phyloP scores from a whole-genome alignment of 2,888 invertebrate genomes.

The Oscheius sp. region DNA sequence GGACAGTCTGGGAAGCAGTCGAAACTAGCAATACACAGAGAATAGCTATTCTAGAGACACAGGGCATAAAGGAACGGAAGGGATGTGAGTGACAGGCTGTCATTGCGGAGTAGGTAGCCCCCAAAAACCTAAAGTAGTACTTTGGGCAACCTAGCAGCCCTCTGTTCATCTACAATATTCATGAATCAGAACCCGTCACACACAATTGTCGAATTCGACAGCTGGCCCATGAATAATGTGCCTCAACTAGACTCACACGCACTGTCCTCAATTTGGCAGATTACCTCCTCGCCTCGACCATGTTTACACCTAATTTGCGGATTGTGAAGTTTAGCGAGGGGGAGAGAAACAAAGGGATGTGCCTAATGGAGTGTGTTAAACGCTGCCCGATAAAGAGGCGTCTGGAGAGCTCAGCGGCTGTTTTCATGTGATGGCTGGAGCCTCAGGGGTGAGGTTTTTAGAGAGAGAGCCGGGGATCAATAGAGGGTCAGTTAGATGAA shows the following conservation, averaged over 20 bases:
- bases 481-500: constrained; percentile 24
- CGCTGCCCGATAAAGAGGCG: constrained; percentile 23
- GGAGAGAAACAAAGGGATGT: neutral
- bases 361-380: constrained; percentile 23
- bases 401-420: constrained; percentile 23
- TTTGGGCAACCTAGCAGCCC: too few relatives aligned
- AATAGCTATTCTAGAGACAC: too few relatives aligned
- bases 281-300: too few relatives aligned
- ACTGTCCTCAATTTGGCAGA: too few relatives aligned
- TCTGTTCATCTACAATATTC: constrained; percentile 10
- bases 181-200: constrained; percentile 36
- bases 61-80: too few relatives aligned
- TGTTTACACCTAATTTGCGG: too few relatives aligned
- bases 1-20: too few relatives aligned
- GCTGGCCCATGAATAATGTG: constrained; percentile 25
- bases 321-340: neutral
- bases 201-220: constrained; percentile 30
- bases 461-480: constrained; percentile 1
- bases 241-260: neutral
- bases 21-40: too few relatives aligned
- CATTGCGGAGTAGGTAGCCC: too few relatives aligned
- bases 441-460: constrained; percentile 34
- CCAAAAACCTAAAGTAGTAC: too few relatives aligned
- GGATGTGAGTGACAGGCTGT: too few relatives aligned
- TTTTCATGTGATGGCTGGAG: constrained; percentile 26